A percentile compares a stretch with the other conserved stretches of the same genome.
phyloP scores from a whole-genome alignment of 2,797 vertebrate species.

The Crenuchus spilurus region DNA sequence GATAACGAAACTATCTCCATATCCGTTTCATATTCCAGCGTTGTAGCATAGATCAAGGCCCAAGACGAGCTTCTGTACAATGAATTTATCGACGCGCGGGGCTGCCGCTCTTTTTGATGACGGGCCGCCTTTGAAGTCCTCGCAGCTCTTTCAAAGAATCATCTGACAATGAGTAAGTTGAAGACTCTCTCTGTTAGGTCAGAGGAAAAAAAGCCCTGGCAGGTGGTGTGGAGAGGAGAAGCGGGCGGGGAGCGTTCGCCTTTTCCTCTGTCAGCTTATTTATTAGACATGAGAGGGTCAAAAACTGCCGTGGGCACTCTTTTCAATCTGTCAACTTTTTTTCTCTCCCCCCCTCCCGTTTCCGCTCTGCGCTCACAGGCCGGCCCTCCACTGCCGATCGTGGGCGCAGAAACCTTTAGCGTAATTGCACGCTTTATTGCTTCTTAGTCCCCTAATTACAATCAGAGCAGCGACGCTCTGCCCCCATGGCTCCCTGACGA shows the following conservation, averaged over 20 bases:
- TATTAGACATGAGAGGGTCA: constrained; percentile 61
- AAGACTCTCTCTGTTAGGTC: constrained; percentile 56
- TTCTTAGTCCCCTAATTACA: constrained; percentile 63
- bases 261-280: constrained; percentile 53
- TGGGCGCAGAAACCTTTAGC: constrained; percentile 48
- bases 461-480: constrained; percentile 53
- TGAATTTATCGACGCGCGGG: constrained; percentile 52
- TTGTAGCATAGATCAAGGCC: constrained; percentile 62
- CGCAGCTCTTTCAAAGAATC: constrained; percentile 52
- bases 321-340: constrained; percentile 48
- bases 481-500: constrained; percentile 50
- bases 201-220: constrained; percentile 43
- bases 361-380: neutral
- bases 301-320: constrained; percentile 53
- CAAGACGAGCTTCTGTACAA: constrained; percentile 52
- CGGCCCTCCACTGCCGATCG: neutral
- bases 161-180: constrained; percentile 57
- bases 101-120: constrained; percentile 58
- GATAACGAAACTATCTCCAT: constrained; percentile 59
- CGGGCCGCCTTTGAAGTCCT: constrained; percentile 63
- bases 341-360: neutral
- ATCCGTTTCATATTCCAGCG: constrained; percentile 65
- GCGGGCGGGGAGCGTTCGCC: constrained; percentile 16
- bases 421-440: constrained; percentile 57
- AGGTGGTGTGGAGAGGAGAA: constrained; percentile 26